A percentile compares a stretch with the other conserved stretches of the same genome.
Conservation (phyloP, 1,140 invertebrate species). For the Ganaspis sp. region DNA sequence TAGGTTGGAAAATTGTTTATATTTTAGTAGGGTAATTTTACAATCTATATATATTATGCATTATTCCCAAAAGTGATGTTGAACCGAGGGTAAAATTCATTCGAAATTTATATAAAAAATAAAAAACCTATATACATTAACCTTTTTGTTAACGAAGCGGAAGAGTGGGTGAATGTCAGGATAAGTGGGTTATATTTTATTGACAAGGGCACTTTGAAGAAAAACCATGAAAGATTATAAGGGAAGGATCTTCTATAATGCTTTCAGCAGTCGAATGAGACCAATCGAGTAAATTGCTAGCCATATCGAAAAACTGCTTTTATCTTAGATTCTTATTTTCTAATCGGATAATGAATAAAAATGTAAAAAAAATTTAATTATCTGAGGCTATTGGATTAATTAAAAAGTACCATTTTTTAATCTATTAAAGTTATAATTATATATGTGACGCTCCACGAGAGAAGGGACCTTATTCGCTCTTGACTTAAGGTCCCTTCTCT, state of each 20-base stretch:
- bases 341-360: neutral
- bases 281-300: constrained; percentile 14
- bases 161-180: neutral
- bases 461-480: too few species aligned
- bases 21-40: too few species aligned
- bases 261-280: neutral
- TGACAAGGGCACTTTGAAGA: constrained; percentile 1
- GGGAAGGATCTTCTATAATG: neutral
- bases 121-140: neutral
- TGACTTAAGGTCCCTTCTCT: too few species aligned
- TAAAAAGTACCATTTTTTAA: neutral
- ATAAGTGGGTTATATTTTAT: constrained; percentile 23
- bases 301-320: neutral
- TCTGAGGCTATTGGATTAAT: neutral
- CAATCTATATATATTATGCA: too few species aligned
- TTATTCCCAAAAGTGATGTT: neutral
- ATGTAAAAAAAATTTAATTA: constrained; percentile 2
- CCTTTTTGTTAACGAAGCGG: constrained; percentile 16
- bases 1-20: too few species aligned
- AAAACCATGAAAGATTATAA: constrained; percentile 10
- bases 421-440: too few species aligned
- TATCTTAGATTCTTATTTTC: neutral
- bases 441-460: too few species aligned
- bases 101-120: neutral
- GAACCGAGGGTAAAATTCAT: neutral